phyloP scores from a whole-genome alignment of 2,113 vertebrate species.

The Lagenorhynchus albirostris region DNA sequence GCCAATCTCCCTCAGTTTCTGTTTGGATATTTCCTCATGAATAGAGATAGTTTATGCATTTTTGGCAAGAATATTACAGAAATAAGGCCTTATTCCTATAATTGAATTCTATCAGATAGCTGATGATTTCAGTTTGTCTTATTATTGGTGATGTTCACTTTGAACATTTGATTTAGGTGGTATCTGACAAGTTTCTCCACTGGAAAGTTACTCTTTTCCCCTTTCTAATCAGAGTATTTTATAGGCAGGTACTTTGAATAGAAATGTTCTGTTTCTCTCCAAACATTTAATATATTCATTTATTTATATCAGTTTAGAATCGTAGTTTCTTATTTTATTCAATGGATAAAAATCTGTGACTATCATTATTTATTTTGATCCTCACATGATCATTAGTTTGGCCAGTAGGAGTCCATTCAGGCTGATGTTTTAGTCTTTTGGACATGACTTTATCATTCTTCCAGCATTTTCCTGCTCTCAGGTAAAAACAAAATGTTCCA shows the following conservation, averaged over 20 bases:
- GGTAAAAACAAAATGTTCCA: neutral
- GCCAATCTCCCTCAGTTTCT: neutral
- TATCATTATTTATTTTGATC: conserved; percentile 8
- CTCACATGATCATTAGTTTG: neutral
- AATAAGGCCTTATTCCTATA: neutral
- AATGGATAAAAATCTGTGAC: neutral
- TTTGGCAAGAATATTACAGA: neutral
- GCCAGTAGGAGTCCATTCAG: neutral
- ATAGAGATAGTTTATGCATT: neutral
- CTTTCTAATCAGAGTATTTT: neutral
- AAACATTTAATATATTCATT: neutral
- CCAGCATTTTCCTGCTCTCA: neutral
- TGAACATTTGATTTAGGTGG: neutral
- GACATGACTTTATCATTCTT: neutral
- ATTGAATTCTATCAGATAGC: neutral
- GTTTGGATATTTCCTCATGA: neutral
- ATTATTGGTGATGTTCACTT: neutral
- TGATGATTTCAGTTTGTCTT: neutral
- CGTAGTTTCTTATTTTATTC: neutral
- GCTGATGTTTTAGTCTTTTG: neutral
- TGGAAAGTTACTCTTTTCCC: neutral
- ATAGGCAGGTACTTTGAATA: neutral
- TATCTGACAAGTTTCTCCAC: neutral
- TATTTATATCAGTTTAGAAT: neutral
- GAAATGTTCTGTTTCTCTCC: neutral